A percentile compares a stretch with the other conserved stretches of the same genome.
Evolutionary conservation across 2,797 vertebrate genomes (phyloP).

Genomic region (Monodelphis domestica): DNA sequence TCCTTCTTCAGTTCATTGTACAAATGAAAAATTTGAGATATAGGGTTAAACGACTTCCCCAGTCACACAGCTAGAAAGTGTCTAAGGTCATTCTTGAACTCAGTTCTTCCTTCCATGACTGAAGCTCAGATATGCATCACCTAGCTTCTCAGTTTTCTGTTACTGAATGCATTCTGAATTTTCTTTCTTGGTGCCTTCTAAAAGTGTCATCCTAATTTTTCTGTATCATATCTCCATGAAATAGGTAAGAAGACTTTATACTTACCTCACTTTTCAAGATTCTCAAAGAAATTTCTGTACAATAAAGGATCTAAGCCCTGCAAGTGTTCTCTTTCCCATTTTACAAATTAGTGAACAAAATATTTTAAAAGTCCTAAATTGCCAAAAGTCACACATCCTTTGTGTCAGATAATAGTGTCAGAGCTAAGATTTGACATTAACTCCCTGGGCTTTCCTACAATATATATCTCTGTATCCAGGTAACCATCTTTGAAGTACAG

Average conservation of each 20-base stretch:
- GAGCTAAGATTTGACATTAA: background rate
- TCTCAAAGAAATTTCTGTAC: background rate
- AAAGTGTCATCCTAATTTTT: background rate
- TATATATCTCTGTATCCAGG: background rate
- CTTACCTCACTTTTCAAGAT: background rate
- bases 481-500: background rate
- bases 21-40: too few relatives aligned
- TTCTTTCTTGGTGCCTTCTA: background rate
- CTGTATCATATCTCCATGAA: background rate
- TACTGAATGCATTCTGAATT: background rate
- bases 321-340: background rate
- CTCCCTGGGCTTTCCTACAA: background rate
- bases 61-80: too few relatives aligned
- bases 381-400: background rate
- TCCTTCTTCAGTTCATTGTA: too few relatives aligned
- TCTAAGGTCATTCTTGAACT: too few relatives aligned
- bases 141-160: too few relatives aligned
- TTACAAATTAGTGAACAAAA: background rate
- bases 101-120: too few relatives aligned
- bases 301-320: background rate
- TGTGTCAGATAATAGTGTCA: too few relatives aligned
- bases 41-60: too few relatives aligned
- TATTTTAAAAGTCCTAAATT: background rate
- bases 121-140: too few relatives aligned
- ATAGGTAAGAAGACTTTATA: background rate